Base-by-base conservation (phyloP, 1,140 invertebrate genomes). In the Drosophila serrata region DNA sequence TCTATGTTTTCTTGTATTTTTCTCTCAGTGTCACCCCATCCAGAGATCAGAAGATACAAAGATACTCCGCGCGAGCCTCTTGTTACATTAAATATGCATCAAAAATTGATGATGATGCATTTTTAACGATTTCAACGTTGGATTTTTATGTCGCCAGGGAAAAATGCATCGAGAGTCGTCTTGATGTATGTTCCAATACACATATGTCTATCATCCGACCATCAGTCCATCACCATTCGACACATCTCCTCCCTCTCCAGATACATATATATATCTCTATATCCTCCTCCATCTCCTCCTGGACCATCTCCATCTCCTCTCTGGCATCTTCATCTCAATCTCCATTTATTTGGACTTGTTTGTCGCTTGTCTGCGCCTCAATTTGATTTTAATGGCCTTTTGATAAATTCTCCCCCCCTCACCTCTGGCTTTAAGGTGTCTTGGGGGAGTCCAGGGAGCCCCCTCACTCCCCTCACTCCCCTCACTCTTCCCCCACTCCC, bases 101-200 rank as follows among this genome's bases (percentile, higher is more conserved):
- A 90, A 90, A 90, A 91, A 82, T 90, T 90, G 86, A 90, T 90
- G 86, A 90, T 90, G 86, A 90, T 90, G 87, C 87, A 90, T 90
- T 90, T 90, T 90, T 90, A 90, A 90, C 86, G 86, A 90, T 90
- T 90, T 90, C 78, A 70, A 81, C 72, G 57, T 77, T 35, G 75
- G 78, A 90, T 90, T 90, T 87, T 90, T 79, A 88, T 88, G 85
- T 90, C 63, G 37, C 74, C 73, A 59, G n/a, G n/a, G 46, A 40
- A 70, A 58, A 72, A 59, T 74, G 81, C 84, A 88, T 87, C 79
- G 74, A 87, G 77, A 46, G 73, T 74, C 84, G 84, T 27, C 33
- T 59, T 79, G 75, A 75, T 67, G 72, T 76, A 80, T 82, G 69
- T 43, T 37, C 64, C 64, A 70, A 70, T 72, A 72, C 68, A 60